Evolutionary conservation across 2,888 invertebrate species (phyloP), one percentile per base, ranked within the genome.

Genomic region (Synergus itoensis): DNA sequence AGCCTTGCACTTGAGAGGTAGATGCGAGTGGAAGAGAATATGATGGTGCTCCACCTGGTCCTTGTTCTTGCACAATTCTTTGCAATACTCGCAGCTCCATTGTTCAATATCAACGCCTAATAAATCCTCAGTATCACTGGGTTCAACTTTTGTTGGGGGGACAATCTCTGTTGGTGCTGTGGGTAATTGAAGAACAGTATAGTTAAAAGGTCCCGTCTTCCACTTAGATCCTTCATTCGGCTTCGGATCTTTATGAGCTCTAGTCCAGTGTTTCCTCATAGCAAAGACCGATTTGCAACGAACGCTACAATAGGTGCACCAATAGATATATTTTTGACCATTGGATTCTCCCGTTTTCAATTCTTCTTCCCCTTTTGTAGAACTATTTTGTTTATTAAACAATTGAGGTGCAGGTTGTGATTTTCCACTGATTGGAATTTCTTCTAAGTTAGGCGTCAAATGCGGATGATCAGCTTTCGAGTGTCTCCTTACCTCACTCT

Each of bases 41-140:
- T 92, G 92, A 84, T 93, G 93, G 0, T 85, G 83, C 3, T 91
- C 88, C 16, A 91, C 88, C n/a, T 90, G 89, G 0, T 83, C 84
- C 11, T 90, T 87, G 3, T 88, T 86, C 0, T 89, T 86, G 77
- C 91, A 92, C 1, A 89, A 85, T 69, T 91, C 91, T 9, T 90
- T 80, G 83, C 92, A 90, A 91, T 90, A 87, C 78, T 89, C 85
- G 78, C 92, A 89, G 48, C 90, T 77, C 90, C 90, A 91, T 16
- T 85, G 86, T 5, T 87, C 87, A 12, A 12, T 11, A 11, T 16
- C 4, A 5, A 53, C 4, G n/a, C 8, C n/a, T 12, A 4, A 28
- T 16, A 36, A 11, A 40, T 16, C 36, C 11, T 48, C n/a, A 36
- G 36, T 41, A 1, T 14, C 7, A 28, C 18, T 62, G 1, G 4